These are phyloP conservation scores for Andricus quercusramuli DNA, from an alignment of 2,888 invertebrate species.

Conservation along the genomic window DNA sequence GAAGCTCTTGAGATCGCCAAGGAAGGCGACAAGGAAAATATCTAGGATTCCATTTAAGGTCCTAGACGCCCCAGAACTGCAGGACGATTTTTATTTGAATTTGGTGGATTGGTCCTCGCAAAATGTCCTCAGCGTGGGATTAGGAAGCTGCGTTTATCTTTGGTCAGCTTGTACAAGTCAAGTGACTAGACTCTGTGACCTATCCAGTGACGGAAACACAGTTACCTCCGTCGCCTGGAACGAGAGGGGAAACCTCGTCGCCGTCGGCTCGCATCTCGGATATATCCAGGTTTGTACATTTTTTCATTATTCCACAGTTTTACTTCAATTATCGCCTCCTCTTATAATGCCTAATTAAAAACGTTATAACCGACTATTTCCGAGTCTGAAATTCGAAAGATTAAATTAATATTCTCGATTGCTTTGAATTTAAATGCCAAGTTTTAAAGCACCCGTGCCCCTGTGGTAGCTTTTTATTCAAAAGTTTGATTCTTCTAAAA, in stretches of 20 bases:
- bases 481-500: too few relatives aligned
- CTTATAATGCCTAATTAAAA: too few relatives aligned
- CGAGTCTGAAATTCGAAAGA: too few relatives aligned
- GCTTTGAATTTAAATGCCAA: too few relatives aligned
- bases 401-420: neutral
- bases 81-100: constrained; percentile 98
- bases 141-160: constrained; percentile 98
- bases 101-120: constrained; percentile 99
- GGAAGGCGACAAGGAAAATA: constrained; percentile 99
- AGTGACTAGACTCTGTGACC: constrained; percentile 96
- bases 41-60: constrained; percentile 99
- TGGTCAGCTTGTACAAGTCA: constrained; percentile 99
- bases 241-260: constrained; percentile 96
- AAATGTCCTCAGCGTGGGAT: constrained; percentile 98
- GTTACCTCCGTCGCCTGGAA: constrained; percentile 99
- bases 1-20: constrained; percentile 94
- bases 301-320: neutral
- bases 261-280: constrained; percentile 98
- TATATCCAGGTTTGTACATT: constrained; percentile 93
- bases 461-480: too few relatives aligned
- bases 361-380: too few relatives aligned
- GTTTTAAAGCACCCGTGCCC: too few relatives aligned
- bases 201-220: constrained; percentile 94
- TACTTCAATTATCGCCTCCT: neutral
- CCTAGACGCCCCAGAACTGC: constrained; percentile 96